Evolutionary conservation across 2,113 vertebrate species (phyloP).

Genomic region (Anhinga rufa): DNA sequence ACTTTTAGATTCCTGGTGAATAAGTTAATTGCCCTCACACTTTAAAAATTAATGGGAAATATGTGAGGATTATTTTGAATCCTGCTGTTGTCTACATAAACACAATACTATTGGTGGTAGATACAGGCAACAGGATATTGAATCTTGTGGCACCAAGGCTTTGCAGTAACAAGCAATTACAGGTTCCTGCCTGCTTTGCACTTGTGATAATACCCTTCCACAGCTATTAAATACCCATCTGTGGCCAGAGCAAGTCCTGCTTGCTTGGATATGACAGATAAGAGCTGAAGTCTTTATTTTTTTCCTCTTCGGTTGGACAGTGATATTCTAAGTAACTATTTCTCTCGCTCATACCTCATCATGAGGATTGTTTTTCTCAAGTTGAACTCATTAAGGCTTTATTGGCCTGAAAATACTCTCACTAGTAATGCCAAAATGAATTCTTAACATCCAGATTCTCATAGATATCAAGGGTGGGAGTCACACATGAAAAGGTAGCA

Average conservation of each 20-base stretch:
- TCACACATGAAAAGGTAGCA: neutral
- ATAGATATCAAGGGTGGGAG: neutral
- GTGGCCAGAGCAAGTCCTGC: neutral
- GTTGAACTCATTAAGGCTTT: neutral
- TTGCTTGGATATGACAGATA: neutral
- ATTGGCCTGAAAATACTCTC: neutral
- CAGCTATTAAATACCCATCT: conserved; percentile 27
- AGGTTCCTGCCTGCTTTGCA: neutral
- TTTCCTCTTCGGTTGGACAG: neutral
- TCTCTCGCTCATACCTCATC: neutral
- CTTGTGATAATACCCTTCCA: conserved; percentile 27
- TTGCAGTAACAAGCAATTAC: conserved; percentile 7
- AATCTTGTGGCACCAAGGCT: neutral
- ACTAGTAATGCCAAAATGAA: neutral
- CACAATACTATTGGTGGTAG: neutral
- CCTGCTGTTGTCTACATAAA: neutral
- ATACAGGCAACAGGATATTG: neutral
- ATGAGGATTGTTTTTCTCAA: neutral
- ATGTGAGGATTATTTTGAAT: neutral
- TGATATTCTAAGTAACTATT: neutral
- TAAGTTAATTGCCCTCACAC: neutral
- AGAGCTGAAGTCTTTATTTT: neutral
- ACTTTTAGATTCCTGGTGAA: neutral
- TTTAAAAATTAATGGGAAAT: neutral
- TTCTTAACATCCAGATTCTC: neutral